Percentiles rank a stretch among this genome's conserved stretches.
These are phyloP conservation scores for Sebastes oblongus DNA, from an alignment of 2,797 vertebrate species.

Conservation along the genomic window DNA sequence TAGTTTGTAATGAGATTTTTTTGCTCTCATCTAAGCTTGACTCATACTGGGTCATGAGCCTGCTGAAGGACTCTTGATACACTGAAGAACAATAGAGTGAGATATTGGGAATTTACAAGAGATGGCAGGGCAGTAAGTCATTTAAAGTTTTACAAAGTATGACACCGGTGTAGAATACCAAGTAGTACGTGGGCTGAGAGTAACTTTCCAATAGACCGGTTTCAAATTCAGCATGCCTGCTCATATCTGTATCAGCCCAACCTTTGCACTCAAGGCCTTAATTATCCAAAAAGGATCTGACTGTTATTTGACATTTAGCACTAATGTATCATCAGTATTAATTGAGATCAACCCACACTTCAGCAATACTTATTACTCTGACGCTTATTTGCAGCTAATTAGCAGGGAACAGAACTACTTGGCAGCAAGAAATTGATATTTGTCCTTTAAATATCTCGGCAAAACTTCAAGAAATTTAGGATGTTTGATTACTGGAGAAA, in stretches of 20 bases:
- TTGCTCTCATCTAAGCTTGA: conserved; percentile 54
- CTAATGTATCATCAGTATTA: conserved; percentile 61
- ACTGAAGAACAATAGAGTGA: conserved; percentile 76
- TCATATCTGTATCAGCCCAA: conserved; percentile 20
- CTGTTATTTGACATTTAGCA: conserved; percentile 71
- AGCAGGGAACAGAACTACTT: conserved; percentile 47
- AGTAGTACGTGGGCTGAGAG: conserved; percentile 43
- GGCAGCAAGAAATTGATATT: conserved; percentile 37
- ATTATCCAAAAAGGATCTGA: conserved; percentile 66
- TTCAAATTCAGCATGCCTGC: conserved; percentile 44
- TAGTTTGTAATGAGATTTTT: conserved; percentile 77
- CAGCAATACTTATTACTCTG: conserved; percentile 38
- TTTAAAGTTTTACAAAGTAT: conserved; percentile 81
- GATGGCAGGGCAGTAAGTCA: conserved; percentile 73
- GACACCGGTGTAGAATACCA: conserved; percentile 71
- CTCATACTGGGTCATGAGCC: conserved; percentile 60
- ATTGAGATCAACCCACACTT: conserved; percentile 58
- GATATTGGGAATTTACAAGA: conserved; percentile 74
- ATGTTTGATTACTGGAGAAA: background rate
- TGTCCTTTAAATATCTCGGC: conserved; percentile 24
- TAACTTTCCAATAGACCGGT: conserved; percentile 28
- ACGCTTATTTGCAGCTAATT: conserved; percentile 62
- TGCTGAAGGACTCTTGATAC: conserved; percentile 73
- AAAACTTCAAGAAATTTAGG: background rate
- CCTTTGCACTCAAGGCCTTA: conserved; percentile 59